Evolutionary conservation across 2,113 vertebrate genomes (phyloP).

Genomic region (Chamaea fasciata): DNA sequence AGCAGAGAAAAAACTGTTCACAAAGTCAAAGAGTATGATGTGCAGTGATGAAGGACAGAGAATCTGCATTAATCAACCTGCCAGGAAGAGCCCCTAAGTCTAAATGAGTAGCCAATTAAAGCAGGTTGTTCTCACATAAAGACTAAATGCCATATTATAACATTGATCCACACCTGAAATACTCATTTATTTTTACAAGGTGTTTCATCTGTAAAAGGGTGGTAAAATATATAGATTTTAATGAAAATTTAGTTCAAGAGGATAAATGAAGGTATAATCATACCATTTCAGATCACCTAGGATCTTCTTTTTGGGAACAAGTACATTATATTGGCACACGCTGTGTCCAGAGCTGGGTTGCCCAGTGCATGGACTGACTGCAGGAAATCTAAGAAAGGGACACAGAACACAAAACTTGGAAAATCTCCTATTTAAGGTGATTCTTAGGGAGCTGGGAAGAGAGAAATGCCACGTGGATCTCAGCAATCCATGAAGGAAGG

Average conservation of each 20-base stretch:
- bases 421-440: not conserved
- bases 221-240: not conserved
- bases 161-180: conserved; percentile 15
- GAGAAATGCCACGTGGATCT: not conserved
- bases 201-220: not conserved
- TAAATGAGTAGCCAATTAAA: conserved; percentile 22
- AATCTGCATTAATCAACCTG: not conserved
- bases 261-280: not conserved
- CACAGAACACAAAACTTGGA: not conserved
- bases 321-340: not conserved
- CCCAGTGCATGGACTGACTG: not conserved
- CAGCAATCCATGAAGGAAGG: not conserved
- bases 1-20: not conserved
- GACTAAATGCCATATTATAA: not conserved
- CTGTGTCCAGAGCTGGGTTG: not conserved
- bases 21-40: not conserved
- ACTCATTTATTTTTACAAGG: conserved; percentile 25
- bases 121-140: not conserved
- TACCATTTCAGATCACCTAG: not conserved
- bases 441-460: not conserved
- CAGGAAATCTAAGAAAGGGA: not conserved
- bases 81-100: not conserved
- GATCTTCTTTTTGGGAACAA: not conserved
- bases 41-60: not conserved
- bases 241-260: not conserved